Conservation (phyloP, 2,113 vertebrate genomes). For the Sterrhoptilus dennistouni region DNA sequence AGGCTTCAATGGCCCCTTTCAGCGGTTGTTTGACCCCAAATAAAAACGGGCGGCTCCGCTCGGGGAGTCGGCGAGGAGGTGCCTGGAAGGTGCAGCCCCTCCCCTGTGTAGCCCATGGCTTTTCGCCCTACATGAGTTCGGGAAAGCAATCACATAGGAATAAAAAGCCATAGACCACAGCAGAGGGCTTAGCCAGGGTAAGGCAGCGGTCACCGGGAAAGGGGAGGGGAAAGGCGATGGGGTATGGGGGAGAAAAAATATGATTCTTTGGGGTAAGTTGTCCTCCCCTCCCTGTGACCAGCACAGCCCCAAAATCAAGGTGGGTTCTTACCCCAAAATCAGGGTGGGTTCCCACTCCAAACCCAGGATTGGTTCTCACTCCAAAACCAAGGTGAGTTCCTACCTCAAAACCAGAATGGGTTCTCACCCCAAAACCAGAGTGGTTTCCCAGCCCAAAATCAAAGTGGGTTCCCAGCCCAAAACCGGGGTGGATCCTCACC, state of each 20-base stretch:
- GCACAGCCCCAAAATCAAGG: too few relatives aligned
- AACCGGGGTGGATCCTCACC: rapidly evolving
- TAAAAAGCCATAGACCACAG: slow-evolving; percentile 99
- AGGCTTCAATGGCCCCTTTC: neutral
- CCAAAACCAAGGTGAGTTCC: neutral
- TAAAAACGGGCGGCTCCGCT: neutral
- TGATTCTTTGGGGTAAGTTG: neutral
- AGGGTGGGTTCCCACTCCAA: neutral
- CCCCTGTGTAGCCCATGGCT: slow-evolving; percentile 98
- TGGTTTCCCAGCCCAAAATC: rapidly evolving
- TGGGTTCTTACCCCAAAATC: neutral
- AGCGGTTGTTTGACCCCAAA: neutral
- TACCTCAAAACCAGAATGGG: neutral
- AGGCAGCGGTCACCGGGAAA: neutral
- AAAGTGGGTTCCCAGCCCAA: neutral
- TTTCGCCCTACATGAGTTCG: slow-evolving; percentile 98
- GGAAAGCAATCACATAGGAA: slow-evolving; percentile 99
- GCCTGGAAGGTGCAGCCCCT: slow-evolving; percentile 62
- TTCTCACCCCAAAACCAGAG: neutral
- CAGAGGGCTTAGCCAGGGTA: slow-evolving; percentile 78
- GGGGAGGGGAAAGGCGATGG: slow-evolving; percentile 18
- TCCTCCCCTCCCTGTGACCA: neutral
- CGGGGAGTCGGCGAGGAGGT: neutral
- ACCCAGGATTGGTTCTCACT: rapidly evolving
- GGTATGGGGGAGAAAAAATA: neutral